Evolutionary conservation across 2,113 vertebrate species (phyloP).

Genomic region (Sinocyclocheilus anshuiensis): DNA sequence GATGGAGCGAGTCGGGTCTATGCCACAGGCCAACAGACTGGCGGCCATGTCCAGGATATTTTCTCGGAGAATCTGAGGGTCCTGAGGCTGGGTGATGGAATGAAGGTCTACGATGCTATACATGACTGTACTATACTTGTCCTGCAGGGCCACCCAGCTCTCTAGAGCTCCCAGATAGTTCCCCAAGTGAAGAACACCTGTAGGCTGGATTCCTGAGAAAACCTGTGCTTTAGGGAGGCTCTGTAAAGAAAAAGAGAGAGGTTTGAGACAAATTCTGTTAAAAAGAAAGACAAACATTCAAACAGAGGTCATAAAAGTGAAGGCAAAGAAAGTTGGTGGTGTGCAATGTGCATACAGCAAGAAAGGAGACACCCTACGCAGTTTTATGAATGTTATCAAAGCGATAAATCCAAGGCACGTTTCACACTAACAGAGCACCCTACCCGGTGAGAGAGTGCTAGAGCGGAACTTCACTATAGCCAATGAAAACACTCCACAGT

Average conservation of each 20-base stretch:
- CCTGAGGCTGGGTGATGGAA: slow-evolving; percentile 87
- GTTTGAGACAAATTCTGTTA: neutral
- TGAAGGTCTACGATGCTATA: slow-evolving; percentile 96
- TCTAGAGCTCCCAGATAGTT: slow-evolving; percentile 96
- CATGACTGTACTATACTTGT: slow-evolving; percentile 76
- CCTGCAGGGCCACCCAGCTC: slow-evolving; percentile 89
- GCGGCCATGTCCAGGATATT: slow-evolving; percentile 89
- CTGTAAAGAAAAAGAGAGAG: slow-evolving; percentile 43
- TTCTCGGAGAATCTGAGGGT: slow-evolving; percentile 76
- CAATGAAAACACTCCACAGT: slow-evolving; percentile 65
- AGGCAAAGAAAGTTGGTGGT: neutral
- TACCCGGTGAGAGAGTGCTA: slow-evolving; percentile 60
- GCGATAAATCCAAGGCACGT: slow-evolving; percentile 66
- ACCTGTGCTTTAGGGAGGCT: slow-evolving; percentile 67
- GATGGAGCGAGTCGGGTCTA: slow-evolving; percentile 83
- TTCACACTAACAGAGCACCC: slow-evolving; percentile 68
- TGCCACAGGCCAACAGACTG: slow-evolving; percentile 88
- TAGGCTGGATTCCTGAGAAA: slow-evolving; percentile 96
- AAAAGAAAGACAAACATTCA: neutral
- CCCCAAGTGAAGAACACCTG: slow-evolving; percentile 89
- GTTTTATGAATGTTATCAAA: slow-evolving; percentile 61
- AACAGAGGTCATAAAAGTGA: neutral
- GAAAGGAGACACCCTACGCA: slow-evolving; percentile 38
- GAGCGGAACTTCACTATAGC: slow-evolving; percentile 65
- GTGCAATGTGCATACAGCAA: neutral